Conservation (phyloP, 1,140 invertebrate species). For the Brachionus calyciflorus region DNA sequence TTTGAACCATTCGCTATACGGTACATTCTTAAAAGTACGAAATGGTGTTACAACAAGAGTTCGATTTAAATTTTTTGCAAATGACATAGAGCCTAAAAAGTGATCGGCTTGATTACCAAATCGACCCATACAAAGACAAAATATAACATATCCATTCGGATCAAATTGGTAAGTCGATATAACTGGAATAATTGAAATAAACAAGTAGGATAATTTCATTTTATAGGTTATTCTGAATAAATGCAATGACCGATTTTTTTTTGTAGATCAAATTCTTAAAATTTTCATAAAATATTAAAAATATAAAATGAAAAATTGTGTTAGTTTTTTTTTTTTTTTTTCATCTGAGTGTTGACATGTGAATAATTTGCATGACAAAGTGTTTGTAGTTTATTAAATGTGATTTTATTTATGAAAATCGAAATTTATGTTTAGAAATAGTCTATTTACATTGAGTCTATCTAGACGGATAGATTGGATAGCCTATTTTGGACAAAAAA, state of each 20-base stretch:
- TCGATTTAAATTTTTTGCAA: conserved; percentile 83
- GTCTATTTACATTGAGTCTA: too few species aligned
- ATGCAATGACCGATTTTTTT: too few species aligned
- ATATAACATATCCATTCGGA: conserved; percentile 73
- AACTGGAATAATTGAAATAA: too few species aligned
- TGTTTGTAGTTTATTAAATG: background rate
- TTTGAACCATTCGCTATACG: conserved; percentile 87
- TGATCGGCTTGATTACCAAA: conserved; percentile 96
- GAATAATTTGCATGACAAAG: background rate
- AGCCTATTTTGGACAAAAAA: too few species aligned
- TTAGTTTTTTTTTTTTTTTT: too few species aligned
- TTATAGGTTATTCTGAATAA: too few species aligned
- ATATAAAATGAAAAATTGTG: too few species aligned
- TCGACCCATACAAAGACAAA: conserved; percentile 88
- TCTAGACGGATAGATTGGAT: too few species aligned
- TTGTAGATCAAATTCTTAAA: too few species aligned
- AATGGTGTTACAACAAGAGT: conserved; percentile 80
- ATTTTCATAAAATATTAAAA: conserved; percentile 41
- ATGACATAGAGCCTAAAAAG: conserved; percentile 81
- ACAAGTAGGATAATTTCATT: background rate
- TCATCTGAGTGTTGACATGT: conserved; percentile 16
- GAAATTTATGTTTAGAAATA: too few species aligned
- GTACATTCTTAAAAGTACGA: conserved; percentile 72
- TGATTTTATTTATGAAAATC: too few species aligned
- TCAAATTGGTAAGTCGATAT: conserved; percentile 59